phyloP scores from a whole-genome alignment of 2,888 invertebrate genomes.

The Perithous albicinctus region DNA sequence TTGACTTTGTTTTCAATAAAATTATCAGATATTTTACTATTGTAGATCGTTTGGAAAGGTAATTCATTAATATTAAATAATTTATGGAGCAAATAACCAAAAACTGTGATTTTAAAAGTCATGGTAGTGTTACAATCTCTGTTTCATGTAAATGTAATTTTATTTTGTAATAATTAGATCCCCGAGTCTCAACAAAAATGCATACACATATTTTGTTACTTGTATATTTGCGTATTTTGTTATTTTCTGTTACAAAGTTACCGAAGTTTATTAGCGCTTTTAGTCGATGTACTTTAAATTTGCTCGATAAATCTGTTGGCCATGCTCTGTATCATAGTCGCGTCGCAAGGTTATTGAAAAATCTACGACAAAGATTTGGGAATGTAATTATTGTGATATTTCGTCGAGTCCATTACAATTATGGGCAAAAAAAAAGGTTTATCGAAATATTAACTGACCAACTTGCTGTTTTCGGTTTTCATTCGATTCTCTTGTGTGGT shows the following conservation, averaged over 20 bases:
- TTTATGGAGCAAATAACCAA: background rate
- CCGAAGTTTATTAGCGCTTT: conserved; percentile 41
- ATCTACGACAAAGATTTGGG: background rate
- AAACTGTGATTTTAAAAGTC: background rate
- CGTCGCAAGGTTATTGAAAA: background rate
- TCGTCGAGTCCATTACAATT: background rate
- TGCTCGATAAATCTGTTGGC: background rate
- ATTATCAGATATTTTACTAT: background rate
- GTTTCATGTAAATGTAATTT: conserved; percentile 26
- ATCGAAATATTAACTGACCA: background rate
- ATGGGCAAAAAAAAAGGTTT: background rate
- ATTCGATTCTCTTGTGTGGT: conserved; percentile 8
- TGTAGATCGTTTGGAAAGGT: background rate
- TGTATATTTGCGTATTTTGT: conserved; percentile 46
- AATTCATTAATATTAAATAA: background rate
- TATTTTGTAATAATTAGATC: conserved; percentile 20
- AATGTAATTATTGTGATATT: conserved; percentile 40
- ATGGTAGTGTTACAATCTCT: background rate
- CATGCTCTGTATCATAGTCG: background rate
- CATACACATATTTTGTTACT: conserved; percentile 50
- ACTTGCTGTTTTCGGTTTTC: background rate
- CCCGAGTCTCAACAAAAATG: conserved; percentile 45
- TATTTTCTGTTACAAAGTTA: conserved; percentile 52
- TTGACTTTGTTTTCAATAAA: too few species aligned
- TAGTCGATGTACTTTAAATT: conserved; percentile 9